Percentiles rank a stretch among this genome's conserved stretches.
These are phyloP conservation scores for Artemia franciscana DNA, from an alignment of 1,140 invertebrate species.

Conservation along the genomic window DNA sequence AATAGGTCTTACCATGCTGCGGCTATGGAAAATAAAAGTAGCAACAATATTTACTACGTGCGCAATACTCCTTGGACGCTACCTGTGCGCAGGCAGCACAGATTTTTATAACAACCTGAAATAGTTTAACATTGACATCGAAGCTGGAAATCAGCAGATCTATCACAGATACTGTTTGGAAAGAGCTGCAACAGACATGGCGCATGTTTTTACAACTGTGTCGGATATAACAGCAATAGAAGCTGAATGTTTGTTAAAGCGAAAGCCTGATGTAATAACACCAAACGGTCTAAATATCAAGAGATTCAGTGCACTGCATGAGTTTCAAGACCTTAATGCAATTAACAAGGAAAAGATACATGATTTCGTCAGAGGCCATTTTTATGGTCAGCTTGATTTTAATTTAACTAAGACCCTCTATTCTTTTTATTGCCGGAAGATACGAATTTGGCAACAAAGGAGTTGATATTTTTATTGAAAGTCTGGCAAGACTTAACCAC, in stretches of 20 bases:
- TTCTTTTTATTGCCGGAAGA: conserved; percentile 81
- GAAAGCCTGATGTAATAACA: no score
- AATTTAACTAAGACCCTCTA: conserved; percentile 96
- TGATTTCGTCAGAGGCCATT: conserved; percentile 91
- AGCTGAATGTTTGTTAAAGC: conserved; percentile 84
- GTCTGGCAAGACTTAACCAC: no score
- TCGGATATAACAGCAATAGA: conserved; percentile 89
- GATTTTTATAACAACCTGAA: conserved; percentile 98
- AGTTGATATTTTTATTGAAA: no score
- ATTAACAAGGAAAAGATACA: conserved; percentile 94
- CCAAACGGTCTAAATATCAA: no score
- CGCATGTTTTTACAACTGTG: conserved; percentile 91
- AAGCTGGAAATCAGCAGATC: conserved; percentile 95
- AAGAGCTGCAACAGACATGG: conserved; percentile 69
- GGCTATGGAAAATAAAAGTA: no score
- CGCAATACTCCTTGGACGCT: conserved; percentile 86
- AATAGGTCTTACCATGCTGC: no score
- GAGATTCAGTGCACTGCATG: no score
- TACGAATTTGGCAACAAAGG: no score
- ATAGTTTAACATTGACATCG: conserved; percentile 85
- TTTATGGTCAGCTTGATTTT: conserved; percentile 97
- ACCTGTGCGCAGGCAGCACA: conserved; percentile 87
- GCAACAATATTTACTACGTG: conserved; percentile 97
- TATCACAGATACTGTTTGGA: no score
- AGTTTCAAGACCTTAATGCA: conserved; percentile 98